Conservation (phyloP, 1,140 invertebrate species). For the Dreissena rostriformis region DNA sequence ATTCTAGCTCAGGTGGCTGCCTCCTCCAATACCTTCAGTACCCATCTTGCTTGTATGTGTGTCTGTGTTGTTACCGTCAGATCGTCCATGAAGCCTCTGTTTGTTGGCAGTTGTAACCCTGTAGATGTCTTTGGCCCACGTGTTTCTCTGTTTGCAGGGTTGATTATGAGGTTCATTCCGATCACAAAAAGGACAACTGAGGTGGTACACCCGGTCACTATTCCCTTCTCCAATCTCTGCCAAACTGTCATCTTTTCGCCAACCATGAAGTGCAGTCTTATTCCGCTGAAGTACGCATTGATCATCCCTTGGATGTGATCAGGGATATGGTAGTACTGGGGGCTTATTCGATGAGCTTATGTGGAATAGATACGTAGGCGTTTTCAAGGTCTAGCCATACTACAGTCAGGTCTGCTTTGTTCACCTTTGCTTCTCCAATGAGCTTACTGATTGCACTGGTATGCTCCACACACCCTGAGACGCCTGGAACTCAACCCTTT, state of each 20-base stretch:
- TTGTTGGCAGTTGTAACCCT: neutral
- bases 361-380: slow-evolving; percentile 24
- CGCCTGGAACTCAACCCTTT: neutral
- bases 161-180: slow-evolving; percentile 6
- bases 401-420: slow-evolving; percentile 19
- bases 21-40: slow-evolving; percentile 5
- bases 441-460: neutral
- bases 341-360: slow-evolving; percentile 16
- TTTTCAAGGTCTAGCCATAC: slow-evolving; percentile 30
- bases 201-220: neutral
- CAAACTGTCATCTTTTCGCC: neutral
- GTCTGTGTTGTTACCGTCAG: slow-evolving; percentile 5
- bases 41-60: slow-evolving; percentile 13
- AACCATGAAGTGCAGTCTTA: neutral
- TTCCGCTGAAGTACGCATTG: neutral
- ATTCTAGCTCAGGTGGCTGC: neutral
- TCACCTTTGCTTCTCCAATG: neutral
- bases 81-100: slow-evolving; percentile 17
- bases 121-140: neutral
- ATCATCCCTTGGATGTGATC: too few species aligned
- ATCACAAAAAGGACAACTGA: slow-evolving; percentile 1
- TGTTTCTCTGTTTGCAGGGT: neutral
- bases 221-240: neutral
- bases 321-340: slow-evolving; percentile 18
- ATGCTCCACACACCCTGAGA: neutral